Percentiles rank a stretch among this genome's conserved stretches.
Conservation (phyloP, 1,140 invertebrate species). For the Laupala kohalensis region DNA sequence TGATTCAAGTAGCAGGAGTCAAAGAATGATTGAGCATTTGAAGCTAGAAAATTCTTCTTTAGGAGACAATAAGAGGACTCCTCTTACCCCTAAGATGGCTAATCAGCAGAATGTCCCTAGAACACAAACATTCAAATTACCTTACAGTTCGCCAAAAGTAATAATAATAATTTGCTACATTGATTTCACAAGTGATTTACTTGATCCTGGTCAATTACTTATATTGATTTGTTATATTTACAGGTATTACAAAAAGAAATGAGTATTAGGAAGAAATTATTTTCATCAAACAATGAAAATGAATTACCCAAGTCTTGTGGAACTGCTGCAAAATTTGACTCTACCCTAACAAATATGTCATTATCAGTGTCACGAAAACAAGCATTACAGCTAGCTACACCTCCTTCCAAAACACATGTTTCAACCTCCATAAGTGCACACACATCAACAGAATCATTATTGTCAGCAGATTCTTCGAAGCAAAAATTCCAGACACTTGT, state of each 20-base stretch:
- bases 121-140: not conserved
- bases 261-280: not conserved
- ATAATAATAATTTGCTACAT: too few species aligned
- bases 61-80: not conserved
- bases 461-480: not conserved
- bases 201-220: too few species aligned
- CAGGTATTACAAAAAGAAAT: not conserved
- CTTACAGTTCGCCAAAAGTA: not conserved
- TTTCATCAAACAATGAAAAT: not conserved
- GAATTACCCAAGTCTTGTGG: not conserved
- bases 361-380: too few species aligned
- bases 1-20: not conserved
- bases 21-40: not conserved
- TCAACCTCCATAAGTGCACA: too few species aligned
- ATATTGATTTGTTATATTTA: too few species aligned
- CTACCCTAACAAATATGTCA: too few species aligned
- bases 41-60: not conserved
- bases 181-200: too few species aligned
- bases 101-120: not conserved
- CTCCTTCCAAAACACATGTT: too few species aligned
- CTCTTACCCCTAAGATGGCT: not conserved
- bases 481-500: slow-evolving; percentile 8
- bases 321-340: not conserved
- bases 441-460: too few species aligned
- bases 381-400: too few species aligned